Percentiles rank a stretch among this genome's conserved stretches.
Evolutionary conservation across 2,113 vertebrate genomes (phyloP).

Genomic region (Brienomyrus brachyistius): DNA sequence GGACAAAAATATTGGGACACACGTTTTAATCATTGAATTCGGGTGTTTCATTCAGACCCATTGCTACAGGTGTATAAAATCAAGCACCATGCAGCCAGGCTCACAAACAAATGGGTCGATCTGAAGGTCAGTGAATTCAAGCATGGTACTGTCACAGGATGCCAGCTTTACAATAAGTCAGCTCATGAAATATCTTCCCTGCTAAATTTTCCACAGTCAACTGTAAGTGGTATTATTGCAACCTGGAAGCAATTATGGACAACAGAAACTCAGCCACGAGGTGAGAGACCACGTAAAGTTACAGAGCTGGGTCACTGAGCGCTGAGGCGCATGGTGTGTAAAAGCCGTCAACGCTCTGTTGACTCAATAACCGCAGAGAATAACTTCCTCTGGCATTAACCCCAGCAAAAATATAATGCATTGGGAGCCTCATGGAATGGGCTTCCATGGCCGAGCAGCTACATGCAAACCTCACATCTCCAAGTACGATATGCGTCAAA

Average conservation of each 20-base stretch:
- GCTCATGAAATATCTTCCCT: background rate
- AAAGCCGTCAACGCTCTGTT: too few relatives aligned
- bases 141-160: background rate
- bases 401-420: too few relatives aligned
- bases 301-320: too few relatives aligned
- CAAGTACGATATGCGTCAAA: too few relatives aligned
- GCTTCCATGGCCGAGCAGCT: too few relatives aligned
- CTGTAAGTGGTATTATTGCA: too few relatives aligned
- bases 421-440: too few relatives aligned
- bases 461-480: too few relatives aligned
- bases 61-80: background rate
- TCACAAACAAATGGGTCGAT: background rate
- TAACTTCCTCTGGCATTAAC: too few relatives aligned
- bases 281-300: background rate
- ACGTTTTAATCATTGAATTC: background rate
- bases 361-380: too few relatives aligned
- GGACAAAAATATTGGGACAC: background rate
- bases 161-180: background rate
- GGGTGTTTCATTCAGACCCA: background rate
- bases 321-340: too few relatives aligned
- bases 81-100: background rate
- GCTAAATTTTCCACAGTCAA: background rate
- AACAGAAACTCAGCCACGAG: background rate
- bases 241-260: too few relatives aligned
- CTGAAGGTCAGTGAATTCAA: background rate